Base-by-base conservation (phyloP, 2,113 vertebrate species). In the Anarhynchus alexandrinus region DNA sequence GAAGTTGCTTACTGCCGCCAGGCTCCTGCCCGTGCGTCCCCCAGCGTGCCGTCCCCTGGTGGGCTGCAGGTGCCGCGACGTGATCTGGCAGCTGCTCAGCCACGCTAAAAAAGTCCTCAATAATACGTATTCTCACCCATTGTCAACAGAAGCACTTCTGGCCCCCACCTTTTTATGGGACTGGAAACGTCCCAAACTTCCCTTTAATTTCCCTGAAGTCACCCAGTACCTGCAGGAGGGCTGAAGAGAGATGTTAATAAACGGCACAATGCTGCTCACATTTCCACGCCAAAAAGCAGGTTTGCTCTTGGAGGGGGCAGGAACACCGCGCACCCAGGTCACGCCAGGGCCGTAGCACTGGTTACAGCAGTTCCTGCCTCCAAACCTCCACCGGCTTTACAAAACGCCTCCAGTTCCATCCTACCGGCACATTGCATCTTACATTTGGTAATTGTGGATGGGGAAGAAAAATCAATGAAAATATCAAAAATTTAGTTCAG, bases 301-400 rank as follows among this genome's bases (percentile, higher is more conserved):
- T 72, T 12, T 14, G 52, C 59, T 73, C 11, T 3, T 0, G 19
- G 71, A 22, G 27, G 32, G 6, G 43, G 43, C 4, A 45, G 43
- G 45, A 45, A 17, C 3, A 1, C 43, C 2, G 9, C 8, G 1
- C 43, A 19, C 14, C 12, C 72, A 14, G 40, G 20, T 16, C 14
- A 61, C 6, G 2, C 34, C 22, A 27, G 51, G 43, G 4, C 67
- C 3, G 1, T 7, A 12, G 25, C 47, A 15, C 4, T 2, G 34
- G 3, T 2, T 6, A 12, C 36, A 11, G 34, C 20, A 13, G 29
- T 1, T 40, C 43, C 57, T 2, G 1, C 5, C 52, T 20, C 45
- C 72, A 58, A 12, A 61, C 34, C 66, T 30, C 16, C 47, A 25
- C 9, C 1, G 0, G 30, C 54, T 55, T 23, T 22, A 47, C 76